Evolutionary conservation across 2,888 invertebrate species (phyloP).

Genomic region (Cyaniris semiargus): DNA sequence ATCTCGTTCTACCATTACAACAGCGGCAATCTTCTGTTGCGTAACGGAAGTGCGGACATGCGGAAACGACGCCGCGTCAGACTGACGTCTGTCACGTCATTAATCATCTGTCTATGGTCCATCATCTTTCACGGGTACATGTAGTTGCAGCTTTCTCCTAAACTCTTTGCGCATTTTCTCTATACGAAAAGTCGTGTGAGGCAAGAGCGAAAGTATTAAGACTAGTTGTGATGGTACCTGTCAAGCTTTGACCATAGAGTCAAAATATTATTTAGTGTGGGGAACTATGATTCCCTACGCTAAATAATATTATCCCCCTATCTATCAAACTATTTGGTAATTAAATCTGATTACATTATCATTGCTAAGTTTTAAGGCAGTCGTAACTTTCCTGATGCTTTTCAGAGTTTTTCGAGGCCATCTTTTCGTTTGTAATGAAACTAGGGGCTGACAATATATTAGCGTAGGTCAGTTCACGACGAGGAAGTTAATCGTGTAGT

Average conservation of each 20-base stretch:
- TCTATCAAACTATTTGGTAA: too few relatives aligned
- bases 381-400: too few relatives aligned
- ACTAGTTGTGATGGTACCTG: neutral
- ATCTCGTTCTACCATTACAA: neutral
- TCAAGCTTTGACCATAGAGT: neutral
- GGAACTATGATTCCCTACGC: too few relatives aligned
- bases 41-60: conserved; percentile 55
- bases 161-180: conserved; percentile 8
- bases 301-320: too few relatives aligned
- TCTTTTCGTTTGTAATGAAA: too few relatives aligned
- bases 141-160: conserved; percentile 21
- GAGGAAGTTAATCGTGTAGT: neutral
- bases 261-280: too few relatives aligned
- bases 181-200: neutral
- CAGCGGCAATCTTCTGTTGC: conserved; percentile 38
- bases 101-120: conserved; percentile 21
- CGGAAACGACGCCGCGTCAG: conserved; percentile 47
- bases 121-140: conserved; percentile 13
- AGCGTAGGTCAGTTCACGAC: neutral
- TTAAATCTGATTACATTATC: too few relatives aligned
- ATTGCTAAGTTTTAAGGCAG: too few relatives aligned
- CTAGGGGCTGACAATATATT: neutral
- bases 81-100: conserved; percentile 21
- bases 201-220: neutral
- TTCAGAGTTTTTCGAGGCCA: too few relatives aligned